Base-by-base conservation (phyloP, 2,113 vertebrate species). In the Barnardius zonarius region DNA sequence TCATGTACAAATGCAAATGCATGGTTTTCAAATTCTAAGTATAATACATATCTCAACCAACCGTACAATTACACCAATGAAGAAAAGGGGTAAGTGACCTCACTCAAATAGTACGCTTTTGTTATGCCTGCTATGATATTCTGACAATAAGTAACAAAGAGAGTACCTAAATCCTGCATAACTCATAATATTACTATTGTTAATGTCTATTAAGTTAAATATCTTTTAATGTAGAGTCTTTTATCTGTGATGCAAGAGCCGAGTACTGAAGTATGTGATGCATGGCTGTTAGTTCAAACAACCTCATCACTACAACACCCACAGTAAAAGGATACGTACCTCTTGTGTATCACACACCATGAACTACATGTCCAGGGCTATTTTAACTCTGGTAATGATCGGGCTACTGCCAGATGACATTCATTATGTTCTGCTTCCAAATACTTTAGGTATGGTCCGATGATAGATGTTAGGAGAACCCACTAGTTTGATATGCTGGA, bases 371-470 rank as follows among this genome's bases (percentile, higher is more conserved):
- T 90, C 92, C 95, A 96, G 80, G 88, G 92, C 95, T 95, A 95
- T 94, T 96, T 97, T 96, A 95, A 46, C 77, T 73, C 92, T 86
- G 93, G 27, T 48, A 76, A 52, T 48, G 83, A 96, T 66, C 95
- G 93, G 74, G 74, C 91, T 96, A 81, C 91, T 89, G 88, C n/a
- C 96, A 96, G 88, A 95, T 96, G 95, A 92, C 91, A 92, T 67
- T 89, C 83, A 91, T 95, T 96, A 87, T 94, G 69, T 82, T 73
- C 88, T 94, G 83, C 83, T 93, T 95, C 80, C 92, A 95, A 64
- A 88, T 92, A 75, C 17, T 66, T 93, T 79, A 92, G 88, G 83
- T 30, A 76, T 54, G 19, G 69, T 86, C 94, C 92, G 93, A 17
- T 41, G 83, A 70, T 17, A 64, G 62, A 79, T 44, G 62, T 54